These are phyloP conservation scores for Cerastis rubricosa DNA, from an alignment of 2,888 invertebrate species.

Conservation along the genomic window DNA sequence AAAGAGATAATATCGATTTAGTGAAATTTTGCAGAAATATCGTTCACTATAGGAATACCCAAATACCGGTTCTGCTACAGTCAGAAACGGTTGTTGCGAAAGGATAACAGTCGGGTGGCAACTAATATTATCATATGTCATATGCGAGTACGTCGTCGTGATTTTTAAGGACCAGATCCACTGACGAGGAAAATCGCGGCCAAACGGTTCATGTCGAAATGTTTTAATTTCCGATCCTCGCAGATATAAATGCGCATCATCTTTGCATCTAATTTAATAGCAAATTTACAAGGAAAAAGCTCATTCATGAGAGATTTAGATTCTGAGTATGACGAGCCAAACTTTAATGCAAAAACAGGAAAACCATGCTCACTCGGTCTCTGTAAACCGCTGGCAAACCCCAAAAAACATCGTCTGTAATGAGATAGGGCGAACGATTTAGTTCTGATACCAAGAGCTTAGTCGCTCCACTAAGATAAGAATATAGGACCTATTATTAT, in stretches of 20 bases:
- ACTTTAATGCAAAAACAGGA: conserved; percentile 9
- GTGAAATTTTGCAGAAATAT: conserved; percentile 71
- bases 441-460: background rate
- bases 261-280: conserved; percentile 31
- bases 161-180: conserved; percentile 40
- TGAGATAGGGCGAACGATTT: background rate
- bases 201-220: conserved; percentile 8
- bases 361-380: conserved; percentile 5
- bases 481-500: background rate
- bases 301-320: conserved; percentile 22
- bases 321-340: conserved; percentile 11
- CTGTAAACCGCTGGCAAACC: conserved; percentile 15
- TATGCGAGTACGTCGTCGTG: conserved; percentile 32
- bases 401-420: background rate
- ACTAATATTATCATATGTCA: conserved; percentile 62
- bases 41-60: conserved; percentile 54
- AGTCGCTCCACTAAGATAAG: background rate
- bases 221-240: conserved; percentile 15
- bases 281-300: conserved; percentile 33
- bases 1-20: conserved; percentile 57
- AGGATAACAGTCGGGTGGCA: conserved; percentile 66
- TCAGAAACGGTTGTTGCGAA: conserved; percentile 67
- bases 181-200: conserved; percentile 23
- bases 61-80: conserved; percentile 65
- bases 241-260: conserved; percentile 22